A percentile compares a stretch with the other conserved stretches of the same genome.
Evolutionary conservation across 2,888 invertebrate species (phyloP).

Genomic region (Mesoligia furuncula): DNA sequence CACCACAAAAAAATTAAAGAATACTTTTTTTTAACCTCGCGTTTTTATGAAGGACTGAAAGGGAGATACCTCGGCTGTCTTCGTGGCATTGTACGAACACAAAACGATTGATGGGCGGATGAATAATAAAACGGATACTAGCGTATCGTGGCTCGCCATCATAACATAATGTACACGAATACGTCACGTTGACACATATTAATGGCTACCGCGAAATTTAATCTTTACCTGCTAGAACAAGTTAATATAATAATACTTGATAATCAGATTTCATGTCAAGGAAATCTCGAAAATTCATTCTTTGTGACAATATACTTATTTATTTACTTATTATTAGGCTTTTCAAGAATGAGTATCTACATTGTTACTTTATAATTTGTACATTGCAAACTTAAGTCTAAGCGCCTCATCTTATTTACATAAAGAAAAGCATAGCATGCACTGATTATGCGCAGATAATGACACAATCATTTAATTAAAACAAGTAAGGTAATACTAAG

Average conservation of each 20-base stretch:
- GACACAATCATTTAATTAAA: no score
- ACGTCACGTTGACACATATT: slow-evolving; percentile 38
- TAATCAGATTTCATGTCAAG: not conserved
- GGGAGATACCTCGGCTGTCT: slow-evolving; percentile 14
- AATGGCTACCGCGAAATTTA: slow-evolving; percentile 36
- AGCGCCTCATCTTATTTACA: no score
- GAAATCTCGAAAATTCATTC: not conserved
- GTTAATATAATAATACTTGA: slow-evolving; percentile 1
- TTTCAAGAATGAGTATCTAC: no score
- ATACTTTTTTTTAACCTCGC: not conserved
- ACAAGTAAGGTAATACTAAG: no score
- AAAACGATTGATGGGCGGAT: slow-evolving; percentile 52
- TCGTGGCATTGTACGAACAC: slow-evolving; percentile 33
- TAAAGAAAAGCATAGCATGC: no score
- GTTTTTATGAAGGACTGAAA: slow-evolving; percentile 16
- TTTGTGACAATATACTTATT: not conserved
- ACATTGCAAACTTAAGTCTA: no score
- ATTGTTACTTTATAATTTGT: no score
- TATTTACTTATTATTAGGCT: no score
- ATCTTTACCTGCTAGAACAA: slow-evolving; percentile 19
- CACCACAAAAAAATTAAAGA: not conserved
- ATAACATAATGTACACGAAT: slow-evolving; percentile 50
- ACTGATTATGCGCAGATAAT: no score
- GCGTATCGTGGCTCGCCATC: slow-evolving; percentile 50
- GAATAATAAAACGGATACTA: slow-evolving; percentile 68